Evolutionary conservation across 2,888 invertebrate species (phyloP).

Genomic region (Melanophora roralis): DNA sequence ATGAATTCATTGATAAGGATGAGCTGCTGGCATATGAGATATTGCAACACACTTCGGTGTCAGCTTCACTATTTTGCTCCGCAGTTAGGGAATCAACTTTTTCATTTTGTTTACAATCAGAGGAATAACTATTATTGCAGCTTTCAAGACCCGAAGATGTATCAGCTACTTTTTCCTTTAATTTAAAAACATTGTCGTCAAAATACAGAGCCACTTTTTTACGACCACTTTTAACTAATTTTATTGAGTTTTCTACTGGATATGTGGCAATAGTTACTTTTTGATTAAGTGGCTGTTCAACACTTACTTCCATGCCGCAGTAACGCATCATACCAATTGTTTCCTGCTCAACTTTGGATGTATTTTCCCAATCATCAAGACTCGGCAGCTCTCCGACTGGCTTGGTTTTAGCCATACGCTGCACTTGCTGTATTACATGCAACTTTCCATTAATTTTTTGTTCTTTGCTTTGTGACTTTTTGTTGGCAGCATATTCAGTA

Average conservation of each 20-base stretch:
- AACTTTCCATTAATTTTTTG: constrained; percentile 63
- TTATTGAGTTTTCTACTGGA: constrained; percentile 62
- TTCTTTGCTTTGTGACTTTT: constrained; percentile 48
- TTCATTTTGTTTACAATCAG: not conserved
- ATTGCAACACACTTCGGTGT: not conserved
- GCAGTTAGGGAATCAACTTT: not conserved
- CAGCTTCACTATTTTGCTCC: not conserved
- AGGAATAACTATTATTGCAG: constrained; percentile 3
- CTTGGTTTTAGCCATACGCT: constrained; percentile 69
- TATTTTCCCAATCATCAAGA: constrained; percentile 69
- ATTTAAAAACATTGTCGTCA: constrained; percentile 68
- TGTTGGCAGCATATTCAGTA: constrained; percentile 64
- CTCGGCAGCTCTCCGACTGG: constrained; percentile 71
- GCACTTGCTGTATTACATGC: constrained; percentile 69
- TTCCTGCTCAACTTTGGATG: constrained; percentile 69
- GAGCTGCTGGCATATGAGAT: constrained; percentile 6
- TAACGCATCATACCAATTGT: constrained; percentile 72
- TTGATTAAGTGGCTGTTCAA: constrained; percentile 62
- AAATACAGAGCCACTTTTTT: constrained; percentile 68
- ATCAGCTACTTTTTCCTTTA: constrained; percentile 57
- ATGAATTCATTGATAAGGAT: constrained; percentile 17
- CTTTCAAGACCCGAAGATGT: constrained; percentile 29
- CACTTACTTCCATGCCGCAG: constrained; percentile 68
- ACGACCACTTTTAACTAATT: constrained; percentile 66
- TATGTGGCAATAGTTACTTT: constrained; percentile 64